Evolutionary conservation across 2,113 vertebrate genomes (phyloP), one percentile per base, ranked within the genome.

Genomic region (Prunella himalayana): DNA sequence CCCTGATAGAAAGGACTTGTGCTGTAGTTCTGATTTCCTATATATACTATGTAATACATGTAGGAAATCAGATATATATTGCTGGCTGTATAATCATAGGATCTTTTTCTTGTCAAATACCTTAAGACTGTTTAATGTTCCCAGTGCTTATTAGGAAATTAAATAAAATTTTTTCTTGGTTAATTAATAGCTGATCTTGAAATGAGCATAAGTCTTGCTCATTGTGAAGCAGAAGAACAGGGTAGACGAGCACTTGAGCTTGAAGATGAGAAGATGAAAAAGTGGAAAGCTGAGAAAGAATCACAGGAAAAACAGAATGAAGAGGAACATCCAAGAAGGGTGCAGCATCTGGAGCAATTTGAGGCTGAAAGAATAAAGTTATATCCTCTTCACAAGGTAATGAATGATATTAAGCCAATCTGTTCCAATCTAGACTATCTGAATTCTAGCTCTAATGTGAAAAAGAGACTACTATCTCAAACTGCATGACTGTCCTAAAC

Each of bases 331-430:
- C 81, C 98, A 92, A 98, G 91, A 83, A 98, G 86, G 64, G 50
- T 94, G 73, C 88, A 44, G 51, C 92, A 60, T 92, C 96, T 98
- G 63, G 90, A 93, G 72, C 94, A 98, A 65, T 98, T 99, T 95
- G 97, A 98, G 75, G 72, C 97, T 93, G 98, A 99, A 96, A 98
- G 98, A 77, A 97, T 92, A 84, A 98, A 96, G 84, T 97, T 99
- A 84, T 97, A 98, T 54, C 90, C 92, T 77, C 86, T 97, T 63
- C 97, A 97, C 77, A 97, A 95, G 97, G 98, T 99, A 97, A 97
- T 71, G 44, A 73, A 88, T 59, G 16, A 57, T 75, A 50, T 3
- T 66, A 81, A 88, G 7, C 9, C 20, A 61, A 14, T 50, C 31
- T 69, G 15, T 80, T 91, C 41, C 35, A 4, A 5, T 79, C n/a